Percentiles rank a stretch among this genome's conserved stretches.
phyloP scores from a whole-genome alignment of 2,797 vertebrate species.

The Sebastes kiyomatsui region DNA sequence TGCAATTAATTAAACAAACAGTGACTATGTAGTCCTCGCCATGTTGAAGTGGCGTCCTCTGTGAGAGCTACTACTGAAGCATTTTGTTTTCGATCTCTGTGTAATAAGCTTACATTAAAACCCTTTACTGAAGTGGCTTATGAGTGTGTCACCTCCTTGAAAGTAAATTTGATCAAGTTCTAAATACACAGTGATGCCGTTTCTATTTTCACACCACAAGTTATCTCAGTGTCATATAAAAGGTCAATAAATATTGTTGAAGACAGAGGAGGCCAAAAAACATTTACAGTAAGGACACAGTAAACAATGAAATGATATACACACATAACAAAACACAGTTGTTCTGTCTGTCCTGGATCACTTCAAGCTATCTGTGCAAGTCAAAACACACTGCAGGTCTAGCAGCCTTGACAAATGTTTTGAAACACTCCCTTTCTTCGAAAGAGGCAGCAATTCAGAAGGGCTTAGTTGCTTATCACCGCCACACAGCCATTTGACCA shows the following conservation, averaged over 20 bases:
- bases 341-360: background rate
- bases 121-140: conserved; percentile 50
- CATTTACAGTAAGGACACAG: background rate
- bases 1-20: background rate
- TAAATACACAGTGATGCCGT: conserved; percentile 21
- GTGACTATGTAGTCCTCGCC: background rate
- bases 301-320: background rate
- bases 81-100: conserved; percentile 56
- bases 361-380: background rate
- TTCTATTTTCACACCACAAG: background rate
- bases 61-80: conserved; percentile 24
- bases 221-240: background rate
- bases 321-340: background rate
- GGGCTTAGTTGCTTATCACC: background rate
- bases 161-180: conserved; percentile 58
- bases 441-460: background rate
- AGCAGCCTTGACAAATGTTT: background rate
- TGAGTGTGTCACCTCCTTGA: conserved; percentile 48
- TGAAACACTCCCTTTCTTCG: background rate
- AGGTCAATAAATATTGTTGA: background rate
- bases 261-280: background rate
- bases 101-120: conserved; percentile 73
- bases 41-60: conserved; percentile 4
- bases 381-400: background rate
- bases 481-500: conserved; percentile 21